Evolutionary conservation across 2,113 vertebrate genomes (phyloP).

Genomic region (Proteles cristata): DNA sequence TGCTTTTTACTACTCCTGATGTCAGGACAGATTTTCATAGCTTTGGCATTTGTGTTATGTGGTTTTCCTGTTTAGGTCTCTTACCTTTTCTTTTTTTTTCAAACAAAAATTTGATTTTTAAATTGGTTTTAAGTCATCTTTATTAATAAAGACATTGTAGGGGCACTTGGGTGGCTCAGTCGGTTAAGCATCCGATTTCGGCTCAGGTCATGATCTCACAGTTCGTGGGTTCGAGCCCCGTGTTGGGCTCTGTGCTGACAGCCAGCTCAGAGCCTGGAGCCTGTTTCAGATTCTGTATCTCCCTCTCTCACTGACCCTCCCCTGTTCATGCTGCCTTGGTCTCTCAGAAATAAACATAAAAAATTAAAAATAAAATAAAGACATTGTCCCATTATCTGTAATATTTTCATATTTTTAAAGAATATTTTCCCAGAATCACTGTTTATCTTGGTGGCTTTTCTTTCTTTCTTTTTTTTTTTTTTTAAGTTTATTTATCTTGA

Average conservation of each 20-base stretch:
- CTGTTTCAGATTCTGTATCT: too few relatives aligned
- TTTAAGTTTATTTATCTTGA: too few relatives aligned
- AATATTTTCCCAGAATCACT: not conserved
- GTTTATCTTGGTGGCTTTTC: not conserved
- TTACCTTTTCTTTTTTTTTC: not conserved
- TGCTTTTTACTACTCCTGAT: not conserved
- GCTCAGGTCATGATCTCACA: too few relatives aligned
- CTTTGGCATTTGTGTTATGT: not conserved
- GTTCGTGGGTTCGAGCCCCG: too few relatives aligned
- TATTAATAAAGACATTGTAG: not conserved
- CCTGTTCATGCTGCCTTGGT: too few relatives aligned
- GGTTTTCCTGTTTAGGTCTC: not conserved
- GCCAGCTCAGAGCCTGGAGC: too few relatives aligned
- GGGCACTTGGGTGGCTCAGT: too few relatives aligned
- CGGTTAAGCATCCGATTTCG: too few relatives aligned
- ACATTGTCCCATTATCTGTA: not conserved
- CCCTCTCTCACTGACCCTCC: too few relatives aligned
- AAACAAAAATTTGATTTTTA: not conserved
- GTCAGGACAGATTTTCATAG: not conserved
- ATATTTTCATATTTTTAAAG: not conserved
- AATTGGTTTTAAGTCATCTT: not conserved
- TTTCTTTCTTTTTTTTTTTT: not conserved
- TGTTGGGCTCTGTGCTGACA: too few relatives aligned
- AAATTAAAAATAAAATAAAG: not conserved
- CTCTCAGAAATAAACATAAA: too few relatives aligned